A percentile compares a stretch with the other conserved stretches of the same genome.
phyloP scores from a whole-genome alignment of 2,888 invertebrate species.

The Drosophila suboccidentalis region DNA sequence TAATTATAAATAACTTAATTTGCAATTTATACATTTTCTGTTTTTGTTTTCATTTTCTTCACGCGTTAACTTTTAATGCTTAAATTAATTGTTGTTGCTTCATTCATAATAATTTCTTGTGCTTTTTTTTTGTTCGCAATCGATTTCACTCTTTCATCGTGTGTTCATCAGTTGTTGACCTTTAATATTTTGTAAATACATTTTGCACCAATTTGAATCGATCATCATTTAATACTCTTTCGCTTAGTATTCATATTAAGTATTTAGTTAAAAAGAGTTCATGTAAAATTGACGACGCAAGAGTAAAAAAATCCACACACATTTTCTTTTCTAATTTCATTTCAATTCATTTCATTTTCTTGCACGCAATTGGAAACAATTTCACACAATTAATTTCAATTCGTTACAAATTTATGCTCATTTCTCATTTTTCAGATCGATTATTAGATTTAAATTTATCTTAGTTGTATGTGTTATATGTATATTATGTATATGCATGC shows the following conservation, averaged over 20 bases:
- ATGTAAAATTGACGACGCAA: constrained; percentile 68
- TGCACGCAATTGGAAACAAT: constrained; percentile 48
- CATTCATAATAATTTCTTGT: constrained; percentile 70
- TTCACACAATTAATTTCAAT: constrained; percentile 70
- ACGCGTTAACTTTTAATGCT: constrained; percentile 65
- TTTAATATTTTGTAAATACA: constrained; percentile 53
- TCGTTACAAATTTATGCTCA: constrained; percentile 60
- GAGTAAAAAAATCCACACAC: constrained; percentile 50
- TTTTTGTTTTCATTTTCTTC: constrained; percentile 43
- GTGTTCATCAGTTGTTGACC: constrained; percentile 26
- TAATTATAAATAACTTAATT: constrained; percentile 86
- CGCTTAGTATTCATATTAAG: constrained; percentile 35
- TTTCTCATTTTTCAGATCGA: constrained; percentile 55
- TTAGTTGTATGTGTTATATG: constrained; percentile 36
- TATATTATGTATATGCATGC: constrained; percentile 45
- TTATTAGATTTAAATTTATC: constrained; percentile 46
- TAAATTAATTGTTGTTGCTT: constrained; percentile 60
- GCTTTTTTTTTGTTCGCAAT: constrained; percentile 68
- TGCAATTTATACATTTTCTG: constrained; percentile 79
- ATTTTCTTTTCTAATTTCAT: constrained; percentile 1
- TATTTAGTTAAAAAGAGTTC: constrained; percentile 48
- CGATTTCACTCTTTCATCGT: constrained; percentile 38
- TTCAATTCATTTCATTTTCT: constrained; percentile 4
- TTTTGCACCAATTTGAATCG: constrained; percentile 30
- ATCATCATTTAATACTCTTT: constrained; percentile 41